Conservation (phyloP, 2,113 vertebrate species). For the Climacteris rufus region DNA sequence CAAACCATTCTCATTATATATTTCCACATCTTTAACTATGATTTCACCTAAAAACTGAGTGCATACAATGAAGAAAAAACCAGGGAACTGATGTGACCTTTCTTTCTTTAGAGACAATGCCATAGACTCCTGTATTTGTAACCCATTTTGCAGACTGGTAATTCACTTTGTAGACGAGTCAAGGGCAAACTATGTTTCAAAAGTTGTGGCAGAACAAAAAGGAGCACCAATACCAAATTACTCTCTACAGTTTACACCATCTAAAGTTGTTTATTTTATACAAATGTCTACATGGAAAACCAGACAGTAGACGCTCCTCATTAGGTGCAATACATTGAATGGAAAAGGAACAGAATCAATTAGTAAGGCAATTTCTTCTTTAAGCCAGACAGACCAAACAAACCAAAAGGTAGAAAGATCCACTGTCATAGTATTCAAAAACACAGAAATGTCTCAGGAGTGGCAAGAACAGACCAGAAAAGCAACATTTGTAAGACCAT, state of each 20-base stretch:
- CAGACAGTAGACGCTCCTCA: neutral
- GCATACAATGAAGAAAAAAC: neutral
- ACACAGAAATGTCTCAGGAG: neutral
- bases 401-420: neutral
- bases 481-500: neutral
- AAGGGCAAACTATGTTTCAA: neutral
- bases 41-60: neutral
- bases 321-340: neutral
- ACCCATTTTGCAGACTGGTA: neutral
- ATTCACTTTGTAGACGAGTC: neutral
- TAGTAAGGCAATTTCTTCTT: neutral
- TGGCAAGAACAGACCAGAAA: neutral
- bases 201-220: neutral
- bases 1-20: neutral
- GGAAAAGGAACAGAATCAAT: neutral
- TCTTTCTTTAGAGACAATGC: neutral
- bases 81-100: neutral
- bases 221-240: neutral
- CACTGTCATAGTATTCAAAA: neutral
- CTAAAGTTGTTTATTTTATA: neutral
- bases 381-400: neutral
- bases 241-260: neutral
- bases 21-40: neutral
- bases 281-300: neutral
- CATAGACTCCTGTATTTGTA: neutral